Conservation (phyloP, 1,140 invertebrate species). For the Ceratina australensis region DNA sequence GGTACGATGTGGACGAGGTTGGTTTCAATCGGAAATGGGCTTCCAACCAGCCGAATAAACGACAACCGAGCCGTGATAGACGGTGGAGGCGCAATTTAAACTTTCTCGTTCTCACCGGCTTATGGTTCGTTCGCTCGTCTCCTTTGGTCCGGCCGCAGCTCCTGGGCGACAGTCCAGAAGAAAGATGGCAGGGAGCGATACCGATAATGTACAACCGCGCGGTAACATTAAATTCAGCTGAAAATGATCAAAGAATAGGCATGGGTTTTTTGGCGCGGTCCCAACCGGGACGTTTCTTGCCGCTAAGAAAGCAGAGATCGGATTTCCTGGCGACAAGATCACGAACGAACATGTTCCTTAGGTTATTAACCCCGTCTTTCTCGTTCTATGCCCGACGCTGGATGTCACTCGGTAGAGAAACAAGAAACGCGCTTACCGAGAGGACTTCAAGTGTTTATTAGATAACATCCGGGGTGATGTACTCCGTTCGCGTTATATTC, state of each 20-base stretch:
- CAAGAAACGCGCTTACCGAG: too few relatives aligned
- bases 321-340: background rate
- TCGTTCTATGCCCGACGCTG: too few relatives aligned
- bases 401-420: too few relatives aligned
- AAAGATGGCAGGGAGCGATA: background rate
- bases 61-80: slow-evolving; percentile 54
- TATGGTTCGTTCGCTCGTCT: slow-evolving; percentile 8
- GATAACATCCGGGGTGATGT: too few relatives aligned
- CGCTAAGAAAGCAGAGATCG: too few relatives aligned
- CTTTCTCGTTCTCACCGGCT: slow-evolving; percentile 53
- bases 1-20: slow-evolving; percentile 44
- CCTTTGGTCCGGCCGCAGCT: background rate
- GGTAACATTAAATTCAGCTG: background rate
- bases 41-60: slow-evolving; percentile 60
- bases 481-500: too few relatives aligned
- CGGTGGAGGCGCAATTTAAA: slow-evolving; percentile 60
- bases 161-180: background rate
- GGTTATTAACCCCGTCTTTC: background rate
- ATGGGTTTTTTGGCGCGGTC: background rate
- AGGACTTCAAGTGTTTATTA: too few relatives aligned
- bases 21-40: slow-evolving; percentile 69
- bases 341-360: background rate
- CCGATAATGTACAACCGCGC: background rate
- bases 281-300: background rate
- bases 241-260: slow-evolving; percentile 2